Percentiles rank a stretch among this genome's conserved stretches.
Conservation (phyloP, 2,888 invertebrate species). For the Fragum sueziense region DNA sequence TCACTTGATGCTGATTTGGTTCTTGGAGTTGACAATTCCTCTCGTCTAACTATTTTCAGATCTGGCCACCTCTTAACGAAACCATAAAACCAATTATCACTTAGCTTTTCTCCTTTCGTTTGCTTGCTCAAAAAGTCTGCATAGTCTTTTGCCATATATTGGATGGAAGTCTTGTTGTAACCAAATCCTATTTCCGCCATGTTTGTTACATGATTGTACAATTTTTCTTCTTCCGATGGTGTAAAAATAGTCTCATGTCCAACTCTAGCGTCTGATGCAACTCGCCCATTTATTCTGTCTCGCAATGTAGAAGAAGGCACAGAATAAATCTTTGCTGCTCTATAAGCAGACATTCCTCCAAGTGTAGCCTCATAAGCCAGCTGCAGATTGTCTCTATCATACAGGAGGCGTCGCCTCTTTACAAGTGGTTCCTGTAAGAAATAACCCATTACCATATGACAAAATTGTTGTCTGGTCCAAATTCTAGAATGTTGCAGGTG, state of each 20-base stretch:
- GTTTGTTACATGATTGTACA: neutral
- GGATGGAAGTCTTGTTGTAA: neutral
- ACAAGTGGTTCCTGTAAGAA: neutral
- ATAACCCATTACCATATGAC: too few relatives aligned
- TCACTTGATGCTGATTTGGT: slow-evolving; percentile 23
- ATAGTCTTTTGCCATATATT: slow-evolving; percentile 28
- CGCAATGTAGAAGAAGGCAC: slow-evolving; percentile 20
- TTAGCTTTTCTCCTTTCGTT: slow-evolving; percentile 19
- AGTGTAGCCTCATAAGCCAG: slow-evolving; percentile 19
- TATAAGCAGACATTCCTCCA: slow-evolving; percentile 24
- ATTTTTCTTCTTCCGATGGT: slow-evolving; percentile 9
- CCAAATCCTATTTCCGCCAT: slow-evolving; percentile 33
- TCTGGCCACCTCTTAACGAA: slow-evolving; percentile 37
- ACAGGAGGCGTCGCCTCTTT: neutral
- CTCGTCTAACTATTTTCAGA: neutral
- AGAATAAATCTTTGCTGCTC: slow-evolving; percentile 2
- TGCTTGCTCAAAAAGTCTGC: neutral
- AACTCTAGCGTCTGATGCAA: neutral
- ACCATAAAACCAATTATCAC: slow-evolving; percentile 44
- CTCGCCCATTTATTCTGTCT: too few relatives aligned
- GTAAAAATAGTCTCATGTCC: neutral
- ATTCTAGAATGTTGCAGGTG: too few relatives aligned
- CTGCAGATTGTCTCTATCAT: slow-evolving; percentile 25
- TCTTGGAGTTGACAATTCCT: slow-evolving; percentile 16
- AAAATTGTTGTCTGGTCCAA: too few relatives aligned